phyloP scores from a whole-genome alignment of 2,888 invertebrate genomes.

The Drymonia ruficornis region DNA sequence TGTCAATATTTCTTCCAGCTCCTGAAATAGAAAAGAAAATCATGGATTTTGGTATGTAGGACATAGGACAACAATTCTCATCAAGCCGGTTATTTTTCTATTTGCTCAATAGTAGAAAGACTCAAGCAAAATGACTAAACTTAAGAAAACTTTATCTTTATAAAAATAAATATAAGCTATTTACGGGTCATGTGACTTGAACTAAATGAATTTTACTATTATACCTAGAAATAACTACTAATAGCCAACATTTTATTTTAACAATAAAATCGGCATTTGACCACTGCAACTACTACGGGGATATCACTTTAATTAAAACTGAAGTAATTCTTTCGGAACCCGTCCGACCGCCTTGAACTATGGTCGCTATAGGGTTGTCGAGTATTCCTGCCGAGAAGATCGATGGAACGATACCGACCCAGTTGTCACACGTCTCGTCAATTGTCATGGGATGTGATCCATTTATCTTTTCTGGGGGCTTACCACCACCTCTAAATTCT shows the following conservation, averaged over 20 bases:
- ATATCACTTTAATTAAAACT: slow-evolving; percentile 63
- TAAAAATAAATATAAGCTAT: too few species aligned
- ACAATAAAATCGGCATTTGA: slow-evolving; percentile 30
- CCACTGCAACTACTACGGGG: slow-evolving; percentile 31
- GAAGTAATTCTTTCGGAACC: slow-evolving; percentile 40
- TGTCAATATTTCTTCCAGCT: slow-evolving; percentile 96
- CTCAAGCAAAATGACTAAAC: too few species aligned
- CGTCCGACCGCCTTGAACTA: slow-evolving; percentile 35
- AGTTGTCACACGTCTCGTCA: slow-evolving; percentile 33
- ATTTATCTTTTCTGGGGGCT: slow-evolving; percentile 22
- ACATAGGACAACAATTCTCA: too few species aligned
- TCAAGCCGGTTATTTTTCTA: too few species aligned
- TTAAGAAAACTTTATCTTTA: too few species aligned
- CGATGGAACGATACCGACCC: slow-evolving; percentile 22
- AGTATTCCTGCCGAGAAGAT: slow-evolving; percentile 16
- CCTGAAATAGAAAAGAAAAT: slow-evolving; percentile 85
- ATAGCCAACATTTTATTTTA: slow-evolving; percentile 6
- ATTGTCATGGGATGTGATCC: slow-evolving; percentile 30
- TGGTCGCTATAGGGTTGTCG: slow-evolving; percentile 37
- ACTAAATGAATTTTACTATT: too few species aligned
- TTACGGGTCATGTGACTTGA: too few species aligned
- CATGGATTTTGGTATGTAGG: too few species aligned
- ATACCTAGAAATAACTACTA: slow-evolving; percentile 21
- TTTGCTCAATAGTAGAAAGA: too few species aligned
- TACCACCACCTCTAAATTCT: too few species aligned